Evolutionary conservation across 1,140 invertebrate genomes (phyloP).

Genomic region (Drosophila busckii): DNA sequence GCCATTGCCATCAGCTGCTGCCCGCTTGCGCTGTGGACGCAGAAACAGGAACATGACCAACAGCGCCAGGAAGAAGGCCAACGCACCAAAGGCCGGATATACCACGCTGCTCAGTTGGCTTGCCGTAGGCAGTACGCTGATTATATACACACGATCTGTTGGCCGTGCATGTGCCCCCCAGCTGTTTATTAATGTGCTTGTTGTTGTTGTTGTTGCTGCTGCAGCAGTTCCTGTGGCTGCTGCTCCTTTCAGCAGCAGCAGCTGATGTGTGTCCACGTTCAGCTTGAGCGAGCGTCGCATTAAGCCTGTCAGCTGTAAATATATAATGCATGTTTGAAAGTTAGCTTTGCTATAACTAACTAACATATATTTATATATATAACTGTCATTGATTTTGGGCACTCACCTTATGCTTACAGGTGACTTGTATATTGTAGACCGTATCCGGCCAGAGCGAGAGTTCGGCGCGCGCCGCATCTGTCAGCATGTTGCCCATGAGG

Average conservation of each 20-base stretch:
- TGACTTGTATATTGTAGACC: constrained; percentile 88
- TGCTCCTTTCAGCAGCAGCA: constrained; percentile 32
- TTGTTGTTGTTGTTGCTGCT: not conserved
- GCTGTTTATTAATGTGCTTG: no score
- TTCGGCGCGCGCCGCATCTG: constrained; percentile 87
- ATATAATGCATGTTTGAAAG: constrained; percentile 8
- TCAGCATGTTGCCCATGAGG: constrained; percentile 90
- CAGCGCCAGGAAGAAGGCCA: constrained; percentile 60
- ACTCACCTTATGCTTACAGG: constrained; percentile 78
- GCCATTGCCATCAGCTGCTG: constrained; percentile 14
- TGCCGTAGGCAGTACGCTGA: constrained; percentile 57
- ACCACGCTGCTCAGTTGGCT: constrained; percentile 58
- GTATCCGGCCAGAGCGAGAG: constrained; percentile 89
- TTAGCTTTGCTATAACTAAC: not conserved
- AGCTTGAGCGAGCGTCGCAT: constrained; percentile 73
- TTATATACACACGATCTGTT: constrained; percentile 65
- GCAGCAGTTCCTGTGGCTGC: not conserved
- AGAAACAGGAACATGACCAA: constrained; percentile 66
- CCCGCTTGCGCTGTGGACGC: constrained; percentile 61
- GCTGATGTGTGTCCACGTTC: constrained; percentile 63
- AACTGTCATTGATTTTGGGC: not conserved
- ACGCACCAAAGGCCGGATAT: constrained; percentile 60
- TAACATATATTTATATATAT: not conserved
- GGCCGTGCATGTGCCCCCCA: constrained; percentile 21
- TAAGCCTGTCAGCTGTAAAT: constrained; percentile 55